Evolutionary conservation across 1,140 invertebrate species (phyloP), one percentile per base, ranked within the genome.

Genomic region (Zaprionus ghesquierei): DNA sequence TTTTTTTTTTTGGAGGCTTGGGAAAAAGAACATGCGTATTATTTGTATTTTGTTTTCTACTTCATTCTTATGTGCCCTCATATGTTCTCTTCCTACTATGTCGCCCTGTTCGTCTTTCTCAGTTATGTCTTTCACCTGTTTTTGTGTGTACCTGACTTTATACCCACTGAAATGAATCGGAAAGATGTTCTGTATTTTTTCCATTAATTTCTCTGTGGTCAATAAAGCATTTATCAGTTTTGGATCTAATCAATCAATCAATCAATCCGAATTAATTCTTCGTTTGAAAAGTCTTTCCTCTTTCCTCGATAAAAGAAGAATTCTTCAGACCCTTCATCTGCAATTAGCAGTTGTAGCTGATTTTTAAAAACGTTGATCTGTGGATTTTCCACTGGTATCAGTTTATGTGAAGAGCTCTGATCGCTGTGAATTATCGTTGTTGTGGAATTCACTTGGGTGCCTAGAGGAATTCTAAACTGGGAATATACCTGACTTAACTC

Each of bases 111-210:
- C 12, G 13, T 35, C 13, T 59, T 35, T n/a, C 22, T 59, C 18
- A 15, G 15, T 23, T n/a, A 27, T 66, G 13, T 53, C 8, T 53
- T 65, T 33, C 31, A 33, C 31, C 12, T 33, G 31, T 33, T 33
- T 33, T 13, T 33, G 31, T 5, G 33, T 35, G 18, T 31, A 65
- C 1, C 63, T 4, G 12, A 53, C 25, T 23, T 73, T 68, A 38
- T 66, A 60, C 23, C 15, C 25, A 6, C 20, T 44, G 8, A 72
- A 68, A 20, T 71, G 54, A 13, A 20, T 9, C 5, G 55, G 56
- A 29, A 41, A 73, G 2, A 72, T 53, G 5, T 72, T 22, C n/a
- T 73, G 70, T 12, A 68, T 73, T 44, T 44, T 61, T 1, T 35
- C 55, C 63, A 73, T 68, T 3, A 61, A 33, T 0, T 0, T 5